A percentile compares a stretch with the other conserved stretches of the same genome.
These are phyloP conservation scores for Agrilus cyanescens DNA, from an alignment of 2,888 invertebrate genomes.

Conservation along the genomic window DNA sequence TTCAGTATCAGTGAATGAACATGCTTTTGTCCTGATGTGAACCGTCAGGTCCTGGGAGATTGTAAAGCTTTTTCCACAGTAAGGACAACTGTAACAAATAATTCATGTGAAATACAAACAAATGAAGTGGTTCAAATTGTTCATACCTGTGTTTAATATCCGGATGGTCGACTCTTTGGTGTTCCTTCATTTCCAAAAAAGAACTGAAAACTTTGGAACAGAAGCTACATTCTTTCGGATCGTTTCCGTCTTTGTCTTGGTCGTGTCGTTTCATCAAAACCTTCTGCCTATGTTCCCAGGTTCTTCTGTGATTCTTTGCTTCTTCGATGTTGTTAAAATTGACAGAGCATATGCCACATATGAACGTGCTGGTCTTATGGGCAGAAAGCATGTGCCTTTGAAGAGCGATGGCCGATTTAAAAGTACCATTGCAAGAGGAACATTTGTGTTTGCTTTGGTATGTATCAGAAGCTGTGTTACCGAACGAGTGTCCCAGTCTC, in stretches of 20 bases:
- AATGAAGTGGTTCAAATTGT: no score
- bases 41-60: conserved; percentile 62
- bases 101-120: neutral
- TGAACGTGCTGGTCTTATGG: conserved; percentile 48
- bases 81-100: conserved; percentile 47
- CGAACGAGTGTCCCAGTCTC: conserved; percentile 32
- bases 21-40: conserved; percentile 53
- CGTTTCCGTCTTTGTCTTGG: conserved; percentile 26
- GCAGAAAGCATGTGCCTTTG: conserved; percentile 53
- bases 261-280: conserved; percentile 34
- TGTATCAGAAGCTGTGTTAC: conserved; percentile 46
- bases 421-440: conserved; percentile 44
- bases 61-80: conserved; percentile 57
- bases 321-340: conserved; percentile 49
- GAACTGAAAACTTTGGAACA: conserved; percentile 44
- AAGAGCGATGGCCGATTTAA: conserved; percentile 50
- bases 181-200: conserved; percentile 47
- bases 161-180: conserved; percentile 48
- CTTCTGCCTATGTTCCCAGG: conserved; percentile 50
- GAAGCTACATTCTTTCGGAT: conserved; percentile 46
- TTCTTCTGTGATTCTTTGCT: conserved; percentile 54
- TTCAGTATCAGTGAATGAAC: conserved; percentile 31
- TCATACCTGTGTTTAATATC: conserved; percentile 49
- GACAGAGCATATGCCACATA: conserved; percentile 56
- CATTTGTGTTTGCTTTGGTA: conserved; percentile 57